These are phyloP conservation scores for Dolichallabes microphthalmus DNA, from an alignment of 2,113 vertebrate species.

Conservation along the genomic window DNA sequence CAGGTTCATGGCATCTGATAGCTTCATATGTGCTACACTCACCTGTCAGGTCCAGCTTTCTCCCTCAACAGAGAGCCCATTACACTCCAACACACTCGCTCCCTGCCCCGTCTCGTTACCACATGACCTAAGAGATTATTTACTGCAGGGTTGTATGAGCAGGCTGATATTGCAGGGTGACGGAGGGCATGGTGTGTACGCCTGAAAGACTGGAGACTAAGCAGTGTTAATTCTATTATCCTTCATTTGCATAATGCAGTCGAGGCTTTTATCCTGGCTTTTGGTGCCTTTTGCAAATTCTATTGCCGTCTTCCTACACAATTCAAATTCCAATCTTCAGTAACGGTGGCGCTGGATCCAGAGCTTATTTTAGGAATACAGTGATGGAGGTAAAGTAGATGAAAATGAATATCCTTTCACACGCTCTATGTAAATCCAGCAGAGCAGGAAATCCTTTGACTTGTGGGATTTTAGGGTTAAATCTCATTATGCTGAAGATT, in stretches of 20 bases:
- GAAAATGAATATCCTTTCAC: too few relatives aligned
- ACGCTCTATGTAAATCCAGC: neutral
- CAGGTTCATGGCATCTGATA: neutral
- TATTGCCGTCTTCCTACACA: neutral
- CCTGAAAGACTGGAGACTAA: neutral
- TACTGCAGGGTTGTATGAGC: neutral
- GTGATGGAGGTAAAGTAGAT: neutral
- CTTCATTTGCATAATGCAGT: neutral
- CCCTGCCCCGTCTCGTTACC: neutral
- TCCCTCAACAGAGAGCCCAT: neutral
- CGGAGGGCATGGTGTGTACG: neutral
- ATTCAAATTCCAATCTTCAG: neutral
- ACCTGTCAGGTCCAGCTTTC: neutral
- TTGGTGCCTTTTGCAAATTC: neutral
- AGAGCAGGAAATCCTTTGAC: conserved; percentile 49
- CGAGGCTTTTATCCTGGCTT: neutral
- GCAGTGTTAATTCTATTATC: neutral
- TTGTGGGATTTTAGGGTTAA: conserved; percentile 52
- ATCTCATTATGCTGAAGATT: conserved; percentile 38
- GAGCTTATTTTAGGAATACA: neutral
- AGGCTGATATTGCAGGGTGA: neutral
- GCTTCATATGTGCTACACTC: conserved; percentile 2
- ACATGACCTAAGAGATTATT: neutral
- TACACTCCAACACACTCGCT: neutral
- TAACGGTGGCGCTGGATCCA: neutral